Evolutionary conservation across 2,797 vertebrate genomes (phyloP).

Genomic region (Bryconaethiops microstoma): DNA sequence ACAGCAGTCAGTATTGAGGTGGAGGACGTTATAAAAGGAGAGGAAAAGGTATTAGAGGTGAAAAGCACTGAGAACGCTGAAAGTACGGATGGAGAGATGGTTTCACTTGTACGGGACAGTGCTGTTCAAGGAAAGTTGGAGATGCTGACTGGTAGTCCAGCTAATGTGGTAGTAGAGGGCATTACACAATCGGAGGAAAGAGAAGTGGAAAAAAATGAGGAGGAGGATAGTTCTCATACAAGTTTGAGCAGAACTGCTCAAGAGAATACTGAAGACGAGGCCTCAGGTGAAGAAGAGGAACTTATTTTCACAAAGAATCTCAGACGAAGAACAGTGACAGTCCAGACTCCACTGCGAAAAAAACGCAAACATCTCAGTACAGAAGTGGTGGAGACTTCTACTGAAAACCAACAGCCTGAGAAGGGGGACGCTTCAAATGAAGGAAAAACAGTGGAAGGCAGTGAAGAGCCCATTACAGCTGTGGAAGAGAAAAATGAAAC

Average conservation of each 20-base stretch:
- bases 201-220: not conserved
- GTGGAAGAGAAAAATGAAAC: not conserved
- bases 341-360: constrained; percentile 24
- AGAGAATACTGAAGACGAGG: constrained; percentile 11
- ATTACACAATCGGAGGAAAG: not conserved
- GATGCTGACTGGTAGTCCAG: not conserved
- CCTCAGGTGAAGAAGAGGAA: not conserved
- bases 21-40: not conserved
- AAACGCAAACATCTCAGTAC: constrained; percentile 17
- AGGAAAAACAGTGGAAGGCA: constrained; percentile 6
- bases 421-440: constrained; percentile 10
- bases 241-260: not conserved
- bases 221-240: not conserved
- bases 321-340: constrained; percentile 31
- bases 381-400: not conserved
- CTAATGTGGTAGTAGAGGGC: not conserved
- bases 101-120: not conserved
- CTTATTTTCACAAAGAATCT: constrained; percentile 23
- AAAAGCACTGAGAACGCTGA: constrained; percentile 1
- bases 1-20: not conserved
- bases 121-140: not conserved
- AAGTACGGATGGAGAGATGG: not conserved
- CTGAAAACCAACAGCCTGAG: not conserved
- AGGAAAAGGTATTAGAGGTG: not conserved
- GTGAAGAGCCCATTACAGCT: not conserved